Conservation (phyloP, 2,888 invertebrate species). For the Cenopis cana region DNA sequence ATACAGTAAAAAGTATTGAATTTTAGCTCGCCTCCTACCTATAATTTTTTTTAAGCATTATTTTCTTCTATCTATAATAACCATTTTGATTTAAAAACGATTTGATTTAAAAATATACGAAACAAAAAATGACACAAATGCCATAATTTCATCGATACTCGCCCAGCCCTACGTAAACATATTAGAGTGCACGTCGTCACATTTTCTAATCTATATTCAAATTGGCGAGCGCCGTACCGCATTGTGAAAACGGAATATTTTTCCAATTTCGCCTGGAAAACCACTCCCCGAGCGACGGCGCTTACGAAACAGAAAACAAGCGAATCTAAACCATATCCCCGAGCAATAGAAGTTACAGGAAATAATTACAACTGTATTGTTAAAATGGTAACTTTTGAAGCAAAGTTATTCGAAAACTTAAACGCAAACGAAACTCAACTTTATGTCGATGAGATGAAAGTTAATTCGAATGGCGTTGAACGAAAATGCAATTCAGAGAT, state of each 20-base stretch:
- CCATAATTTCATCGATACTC: not conserved
- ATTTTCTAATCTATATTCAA: slow-evolving; percentile 85
- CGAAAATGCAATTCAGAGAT: slow-evolving; percentile 47
- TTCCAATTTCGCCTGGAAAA: slow-evolving; percentile 81
- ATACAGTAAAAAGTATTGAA: too few relatives aligned
- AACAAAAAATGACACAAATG: not conserved
- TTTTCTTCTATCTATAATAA: too few relatives aligned
- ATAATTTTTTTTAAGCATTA: too few relatives aligned
- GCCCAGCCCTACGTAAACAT: slow-evolving; percentile 58
- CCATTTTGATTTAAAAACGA: too few relatives aligned
- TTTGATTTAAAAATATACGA: not conserved
- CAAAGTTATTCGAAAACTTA: slow-evolving; percentile 9
- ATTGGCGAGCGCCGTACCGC: slow-evolving; percentile 75
- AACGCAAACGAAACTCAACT: slow-evolving; percentile 9
- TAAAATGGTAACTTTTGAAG: slow-evolving; percentile 44
- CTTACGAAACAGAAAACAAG: slow-evolving; percentile 48
- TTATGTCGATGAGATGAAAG: slow-evolving; percentile 15
- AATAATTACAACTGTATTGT: slow-evolving; percentile 28
- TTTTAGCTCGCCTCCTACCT: too few relatives aligned
- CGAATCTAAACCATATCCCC: slow-evolving; percentile 42
- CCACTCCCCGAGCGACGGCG: slow-evolving; percentile 53
- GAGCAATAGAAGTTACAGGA: not conserved
- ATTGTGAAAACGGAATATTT: slow-evolving; percentile 81
- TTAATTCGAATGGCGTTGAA: not conserved
- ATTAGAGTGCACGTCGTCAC: slow-evolving; percentile 79